Base-by-base conservation (phyloP, 2,797 vertebrate genomes). In the Pantherophis vulpinus region DNA sequence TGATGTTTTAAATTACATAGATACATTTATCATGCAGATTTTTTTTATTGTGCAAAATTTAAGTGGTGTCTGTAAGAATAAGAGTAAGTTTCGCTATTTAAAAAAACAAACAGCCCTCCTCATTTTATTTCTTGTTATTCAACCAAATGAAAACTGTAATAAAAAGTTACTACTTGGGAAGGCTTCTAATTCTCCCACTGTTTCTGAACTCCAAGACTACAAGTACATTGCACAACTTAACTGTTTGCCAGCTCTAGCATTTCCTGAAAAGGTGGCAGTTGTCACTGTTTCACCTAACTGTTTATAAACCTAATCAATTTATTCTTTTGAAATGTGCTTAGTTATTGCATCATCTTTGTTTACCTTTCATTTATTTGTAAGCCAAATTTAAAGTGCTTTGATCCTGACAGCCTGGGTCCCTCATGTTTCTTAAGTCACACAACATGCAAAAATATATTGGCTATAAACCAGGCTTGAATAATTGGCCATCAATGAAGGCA, bases 1-100 rank as follows among this genome's bases (percentile, higher is more conserved):
- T 94, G 94, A 92, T 96, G 96, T 95, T 96, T 93, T 95, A 95
- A 96, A 91, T 95, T 97, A 95, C 96, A 88, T 93, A 90, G 96
- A 96, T 91, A 95, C 27, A 96, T 93, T 96, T 96, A 95, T 95
- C 93, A 95, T 96, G 91, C 93, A 96, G 91, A 91, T 95, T 91
- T 96, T 94, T 92, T 92, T 74, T 95, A 96, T 11, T 96, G 91
- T 96, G 95, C 88, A 94, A 93, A 70, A 51, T 83, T 95, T 94
- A 95, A 94, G 7, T 95, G 42, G 37, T 94, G 94, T 92, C 93
- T 92, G 90, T 94, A 95, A n/a, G 32, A 42, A 32, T 58, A 23
- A 79, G 54, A 79, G 13, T 25, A 23, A 55, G 11, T 58, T 25
- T 59, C 70, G 94, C 13, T 58, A 83, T 61, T 88, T 93, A 93